Conservation (phyloP, 2,113 vertebrate genomes). For the Noctilio leporinus region DNA sequence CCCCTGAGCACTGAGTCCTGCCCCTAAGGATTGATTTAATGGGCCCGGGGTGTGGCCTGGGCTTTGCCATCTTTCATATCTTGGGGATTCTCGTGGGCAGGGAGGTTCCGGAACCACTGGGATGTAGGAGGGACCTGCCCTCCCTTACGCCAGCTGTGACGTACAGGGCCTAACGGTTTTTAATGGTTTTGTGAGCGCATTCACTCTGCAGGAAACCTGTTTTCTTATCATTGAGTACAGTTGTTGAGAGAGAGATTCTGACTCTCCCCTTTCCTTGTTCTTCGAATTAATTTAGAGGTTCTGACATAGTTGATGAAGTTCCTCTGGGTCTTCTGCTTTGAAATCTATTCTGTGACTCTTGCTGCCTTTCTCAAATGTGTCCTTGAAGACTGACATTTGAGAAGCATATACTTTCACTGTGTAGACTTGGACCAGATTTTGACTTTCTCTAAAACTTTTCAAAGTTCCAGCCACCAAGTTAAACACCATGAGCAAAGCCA, state of each 20-base stretch:
- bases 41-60: neutral
- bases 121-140: neutral
- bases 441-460: slow-evolving; percentile 21
- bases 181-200: neutral
- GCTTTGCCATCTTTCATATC: neutral
- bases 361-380: neutral
- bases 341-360: neutral
- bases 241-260: neutral
- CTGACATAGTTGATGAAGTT: neutral
- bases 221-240: neutral
- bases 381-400: neutral
- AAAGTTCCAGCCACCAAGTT: slow-evolving; percentile 94
- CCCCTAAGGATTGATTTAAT: neutral
- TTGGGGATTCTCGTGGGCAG: neutral
- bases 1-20: neutral
- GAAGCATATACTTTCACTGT: neutral
- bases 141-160: neutral
- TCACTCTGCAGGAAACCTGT: neutral
- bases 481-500: slow-evolving; percentile 95
- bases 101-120: neutral
- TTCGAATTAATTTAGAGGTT: neutral
- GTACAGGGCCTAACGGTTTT: neutral
- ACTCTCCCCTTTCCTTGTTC: neutral
- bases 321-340: neutral
- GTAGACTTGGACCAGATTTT: neutral